These are phyloP conservation scores for Bombus huntii DNA, from an alignment of 1,140 invertebrate genomes.

Conservation along the genomic window DNA sequence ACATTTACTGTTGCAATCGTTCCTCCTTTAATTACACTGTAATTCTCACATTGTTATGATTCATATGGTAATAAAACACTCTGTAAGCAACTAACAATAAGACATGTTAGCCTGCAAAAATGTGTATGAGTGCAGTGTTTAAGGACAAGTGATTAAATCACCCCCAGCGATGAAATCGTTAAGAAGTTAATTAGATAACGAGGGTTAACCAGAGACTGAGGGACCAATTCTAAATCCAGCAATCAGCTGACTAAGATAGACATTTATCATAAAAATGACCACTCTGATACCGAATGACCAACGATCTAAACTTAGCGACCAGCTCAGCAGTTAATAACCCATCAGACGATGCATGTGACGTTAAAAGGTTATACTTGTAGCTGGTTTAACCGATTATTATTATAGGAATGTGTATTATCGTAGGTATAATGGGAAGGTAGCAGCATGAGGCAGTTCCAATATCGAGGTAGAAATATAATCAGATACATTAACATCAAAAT, in stretches of 20 bases:
- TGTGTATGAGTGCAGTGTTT: background rate
- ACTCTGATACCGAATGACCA: background rate
- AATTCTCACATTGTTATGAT: background rate
- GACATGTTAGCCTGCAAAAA: background rate
- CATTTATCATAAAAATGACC: background rate
- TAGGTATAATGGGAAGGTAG: background rate
- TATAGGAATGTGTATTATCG: background rate
- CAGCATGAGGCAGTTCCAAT: background rate
- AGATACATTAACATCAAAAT: too few relatives aligned
- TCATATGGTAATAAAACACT: background rate
- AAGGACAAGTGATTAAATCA: background rate
- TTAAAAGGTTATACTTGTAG: background rate
- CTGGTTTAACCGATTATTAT: background rate
- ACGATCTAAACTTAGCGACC: constrained; percentile 13
- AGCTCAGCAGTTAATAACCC: background rate
- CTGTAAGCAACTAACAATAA: background rate
- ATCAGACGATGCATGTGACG: background rate
- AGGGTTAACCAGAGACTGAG: background rate
- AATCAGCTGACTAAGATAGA: background rate
- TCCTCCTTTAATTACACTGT: background rate
- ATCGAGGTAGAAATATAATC: background rate
- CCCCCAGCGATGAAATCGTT: background rate
- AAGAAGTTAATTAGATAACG: background rate
- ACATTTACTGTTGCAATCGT: background rate
- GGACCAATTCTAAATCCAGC: background rate